Percentiles rank a stretch among this genome's conserved stretches.
phyloP scores from a whole-genome alignment of 2,113 vertebrate genomes.

The Seriola aureovittata region DNA sequence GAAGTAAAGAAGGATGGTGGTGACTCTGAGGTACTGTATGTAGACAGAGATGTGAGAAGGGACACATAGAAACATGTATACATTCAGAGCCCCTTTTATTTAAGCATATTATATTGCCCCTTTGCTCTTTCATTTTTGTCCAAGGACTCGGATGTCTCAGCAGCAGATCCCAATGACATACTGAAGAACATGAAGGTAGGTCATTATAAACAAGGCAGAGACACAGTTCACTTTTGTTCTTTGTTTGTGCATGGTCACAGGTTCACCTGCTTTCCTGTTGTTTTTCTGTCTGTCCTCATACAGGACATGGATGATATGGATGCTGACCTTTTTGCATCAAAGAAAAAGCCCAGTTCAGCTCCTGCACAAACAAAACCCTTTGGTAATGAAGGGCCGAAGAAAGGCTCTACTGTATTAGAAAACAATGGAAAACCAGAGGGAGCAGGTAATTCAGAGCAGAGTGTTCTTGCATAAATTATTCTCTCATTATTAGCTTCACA shows the following conservation, averaged over 20 bases:
- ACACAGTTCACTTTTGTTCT: background rate
- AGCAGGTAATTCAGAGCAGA: slow-evolving; percentile 52
- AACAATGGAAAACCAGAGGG: slow-evolving; percentile 45
- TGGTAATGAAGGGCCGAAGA: slow-evolving; percentile 55
- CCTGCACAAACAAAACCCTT: slow-evolving; percentile 73
- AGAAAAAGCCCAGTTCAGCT: slow-evolving; percentile 77
- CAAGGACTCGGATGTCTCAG: slow-evolving; percentile 71
- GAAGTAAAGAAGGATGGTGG: slow-evolving; percentile 79
- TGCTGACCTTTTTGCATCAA: slow-evolving; percentile 85
- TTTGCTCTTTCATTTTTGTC: background rate
- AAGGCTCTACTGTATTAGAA: slow-evolving; percentile 32
- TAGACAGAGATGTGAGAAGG: background rate
- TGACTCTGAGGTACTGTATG: slow-evolving; percentile 51
- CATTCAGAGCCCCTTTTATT: background rate
- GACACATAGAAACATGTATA: background rate
- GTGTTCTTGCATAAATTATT: slow-evolving; percentile 35
- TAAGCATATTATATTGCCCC: background rate
- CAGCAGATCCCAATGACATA: slow-evolving; percentile 82
- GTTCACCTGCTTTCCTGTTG: background rate
- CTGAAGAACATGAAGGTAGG: slow-evolving; percentile 86
- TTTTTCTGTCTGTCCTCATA: background rate
- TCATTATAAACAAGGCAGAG: background rate
- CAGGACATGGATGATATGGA: slow-evolving; percentile 92
- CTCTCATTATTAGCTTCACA: slow-evolving; percentile 30
- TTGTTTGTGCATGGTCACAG: background rate